Evolutionary conservation across 2,113 vertebrate species (phyloP).

Genomic region (Onychostruthus taczanowskii): DNA sequence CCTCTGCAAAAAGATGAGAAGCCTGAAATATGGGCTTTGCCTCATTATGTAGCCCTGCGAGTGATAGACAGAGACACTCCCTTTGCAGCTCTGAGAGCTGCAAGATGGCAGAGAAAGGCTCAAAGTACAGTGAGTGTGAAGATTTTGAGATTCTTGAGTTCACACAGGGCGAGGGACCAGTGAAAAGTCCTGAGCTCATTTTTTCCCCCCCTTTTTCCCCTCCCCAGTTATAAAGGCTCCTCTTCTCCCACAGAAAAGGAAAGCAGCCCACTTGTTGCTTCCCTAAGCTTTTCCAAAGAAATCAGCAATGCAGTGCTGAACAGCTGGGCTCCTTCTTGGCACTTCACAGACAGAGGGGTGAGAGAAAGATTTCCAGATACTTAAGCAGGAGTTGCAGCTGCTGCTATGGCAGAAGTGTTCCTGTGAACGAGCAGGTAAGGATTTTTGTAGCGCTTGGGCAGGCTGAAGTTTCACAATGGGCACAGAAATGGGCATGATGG

Average conservation of each 20-base stretch:
- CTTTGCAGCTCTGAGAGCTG: background rate
- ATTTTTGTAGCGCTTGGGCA: background rate
- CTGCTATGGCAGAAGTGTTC: background rate
- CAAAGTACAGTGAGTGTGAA: accelerated
- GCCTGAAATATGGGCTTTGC: background rate
- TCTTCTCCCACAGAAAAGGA: background rate
- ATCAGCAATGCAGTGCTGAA: conserved; percentile 20
- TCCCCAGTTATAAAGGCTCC: background rate
- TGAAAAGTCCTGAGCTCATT: background rate
- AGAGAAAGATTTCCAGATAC: conserved; percentile 33
- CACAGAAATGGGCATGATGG: background rate
- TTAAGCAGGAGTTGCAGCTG: conserved; percentile 22
- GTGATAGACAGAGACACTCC: background rate
- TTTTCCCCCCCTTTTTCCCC: background rate
- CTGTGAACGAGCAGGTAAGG: conserved; percentile 22
- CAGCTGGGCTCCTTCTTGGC: conserved; percentile 58
- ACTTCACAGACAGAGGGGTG: background rate
- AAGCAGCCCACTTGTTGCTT: conserved; percentile 14
- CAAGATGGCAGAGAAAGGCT: background rate
- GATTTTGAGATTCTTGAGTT: background rate
- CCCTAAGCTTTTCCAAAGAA: conserved; percentile 5
- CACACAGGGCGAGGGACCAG: background rate
- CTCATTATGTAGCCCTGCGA: background rate
- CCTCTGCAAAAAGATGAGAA: background rate
- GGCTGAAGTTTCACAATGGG: background rate